Percentiles rank a stretch among this genome's conserved stretches.
These are phyloP conservation scores for Chironomus tepperi DNA, from an alignment of 1,140 invertebrate species.

Conservation along the genomic window DNA sequence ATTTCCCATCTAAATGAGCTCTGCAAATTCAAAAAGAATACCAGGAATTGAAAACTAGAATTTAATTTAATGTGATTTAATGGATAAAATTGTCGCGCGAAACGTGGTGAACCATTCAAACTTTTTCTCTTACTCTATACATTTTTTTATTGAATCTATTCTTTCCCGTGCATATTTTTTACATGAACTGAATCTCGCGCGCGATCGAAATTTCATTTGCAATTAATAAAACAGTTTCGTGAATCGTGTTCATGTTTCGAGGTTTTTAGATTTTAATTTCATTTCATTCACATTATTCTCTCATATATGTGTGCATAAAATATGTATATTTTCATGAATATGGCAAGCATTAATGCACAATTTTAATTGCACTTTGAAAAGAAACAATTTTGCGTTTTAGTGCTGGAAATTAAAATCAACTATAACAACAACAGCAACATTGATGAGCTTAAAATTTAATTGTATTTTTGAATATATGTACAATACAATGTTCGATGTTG, in stretches of 20 bases:
- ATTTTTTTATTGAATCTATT: not conserved
- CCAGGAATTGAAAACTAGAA: not conserved
- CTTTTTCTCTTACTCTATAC: not conserved
- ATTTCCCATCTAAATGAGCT: not conserved
- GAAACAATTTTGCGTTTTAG: conserved; percentile 7
- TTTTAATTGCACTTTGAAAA: not conserved
- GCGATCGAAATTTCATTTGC: conserved; percentile 1
- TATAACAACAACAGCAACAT: not conserved
- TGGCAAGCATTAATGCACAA: not conserved
- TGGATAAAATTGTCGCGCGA: not conserved
- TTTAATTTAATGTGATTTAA: conserved; percentile 22
- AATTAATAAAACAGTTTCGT: not conserved
- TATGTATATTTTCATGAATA: not conserved
- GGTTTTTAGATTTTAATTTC: not conserved
- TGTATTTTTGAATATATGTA: not conserved
- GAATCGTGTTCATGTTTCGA: not conserved
- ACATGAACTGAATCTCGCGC: not conserved
- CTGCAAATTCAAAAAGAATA: not conserved
- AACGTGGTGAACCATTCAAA: not conserved
- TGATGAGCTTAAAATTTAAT: not conserved
- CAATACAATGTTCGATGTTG: not conserved
- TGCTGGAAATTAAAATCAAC: not conserved
- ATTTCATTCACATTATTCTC: not conserved
- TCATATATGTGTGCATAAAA: too few species aligned
- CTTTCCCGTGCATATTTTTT: too few species aligned